Percentiles rank a stretch among this genome's conserved stretches.
Evolutionary conservation across 2,888 invertebrate genomes (phyloP).

Genomic region (Agonopterix alstromeriana): DNA sequence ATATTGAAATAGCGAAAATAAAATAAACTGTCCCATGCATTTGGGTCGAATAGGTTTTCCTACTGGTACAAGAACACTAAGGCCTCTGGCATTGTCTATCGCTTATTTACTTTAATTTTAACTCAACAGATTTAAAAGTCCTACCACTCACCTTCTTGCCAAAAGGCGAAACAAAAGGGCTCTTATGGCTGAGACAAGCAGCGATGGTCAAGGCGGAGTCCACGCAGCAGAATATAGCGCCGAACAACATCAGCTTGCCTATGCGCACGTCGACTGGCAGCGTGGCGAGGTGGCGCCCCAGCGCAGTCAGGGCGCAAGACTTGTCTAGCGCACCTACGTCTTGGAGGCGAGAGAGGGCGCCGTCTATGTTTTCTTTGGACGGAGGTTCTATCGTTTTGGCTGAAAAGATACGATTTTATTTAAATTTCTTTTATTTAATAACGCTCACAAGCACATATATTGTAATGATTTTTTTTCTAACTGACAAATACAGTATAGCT

Average conservation of each 20-base stretch:
- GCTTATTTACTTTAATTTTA: too few relatives aligned
- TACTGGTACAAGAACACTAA: too few relatives aligned
- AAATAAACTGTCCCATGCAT: too few relatives aligned
- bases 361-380: conserved; percentile 78
- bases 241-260: conserved; percentile 94
- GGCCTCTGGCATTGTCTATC: too few relatives aligned
- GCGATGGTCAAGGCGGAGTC: conserved; percentile 95
- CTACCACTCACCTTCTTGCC: conserved; percentile 75
- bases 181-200: conserved; percentile 87
- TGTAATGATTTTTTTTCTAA: too few relatives aligned
- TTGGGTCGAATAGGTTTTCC: too few relatives aligned
- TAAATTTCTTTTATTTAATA: too few relatives aligned
- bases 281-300: conserved; percentile 91
- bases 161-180: conserved; percentile 86
- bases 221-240: conserved; percentile 93
- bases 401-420: too few relatives aligned
- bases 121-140: too few relatives aligned
- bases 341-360: conserved; percentile 82
- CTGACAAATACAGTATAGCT: too few relatives aligned
- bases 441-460: too few relatives aligned
- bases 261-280: conserved; percentile 94
- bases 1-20: too few relatives aligned
- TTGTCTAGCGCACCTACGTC: conserved; percentile 89
- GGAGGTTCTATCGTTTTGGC: conserved; percentile 86
- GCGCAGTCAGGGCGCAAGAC: conserved; percentile 84